Evolutionary conservation across 2,888 invertebrate species (phyloP).

Genomic region (Heteromurus nitidus): DNA sequence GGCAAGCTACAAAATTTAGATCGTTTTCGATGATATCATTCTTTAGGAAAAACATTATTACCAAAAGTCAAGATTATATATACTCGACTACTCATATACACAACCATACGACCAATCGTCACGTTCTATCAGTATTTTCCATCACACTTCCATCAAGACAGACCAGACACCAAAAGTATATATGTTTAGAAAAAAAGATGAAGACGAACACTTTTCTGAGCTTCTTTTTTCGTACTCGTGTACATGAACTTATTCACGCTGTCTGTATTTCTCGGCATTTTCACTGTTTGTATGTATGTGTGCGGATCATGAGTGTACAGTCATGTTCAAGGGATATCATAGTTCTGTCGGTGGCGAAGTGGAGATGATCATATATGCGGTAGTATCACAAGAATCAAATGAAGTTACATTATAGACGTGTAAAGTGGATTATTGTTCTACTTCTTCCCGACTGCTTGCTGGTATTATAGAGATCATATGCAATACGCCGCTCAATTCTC

Average conservation of each 20-base stretch:
- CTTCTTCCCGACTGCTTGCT: constrained; percentile 13
- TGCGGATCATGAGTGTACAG: neutral
- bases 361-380: constrained; percentile 10
- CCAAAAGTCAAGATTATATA: constrained; percentile 29
- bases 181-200: neutral
- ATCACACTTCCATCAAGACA: constrained; percentile 24
- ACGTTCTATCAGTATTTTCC: constrained; percentile 56
- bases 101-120: constrained; percentile 49
- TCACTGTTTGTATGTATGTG: neutral
- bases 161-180: neutral
- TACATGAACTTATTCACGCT: neutral
- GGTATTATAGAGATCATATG: neutral
- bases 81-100: constrained; percentile 21
- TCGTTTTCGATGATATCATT: constrained; percentile 27
- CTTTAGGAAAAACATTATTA: constrained; percentile 13
- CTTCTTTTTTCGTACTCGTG: neutral
- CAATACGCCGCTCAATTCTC: too few relatives aligned
- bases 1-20: constrained; percentile 48
- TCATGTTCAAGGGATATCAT: too few relatives aligned
- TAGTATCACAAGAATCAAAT: constrained; percentile 28
- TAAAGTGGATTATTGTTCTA: constrained; percentile 44
- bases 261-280: too few relatives aligned
- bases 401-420: constrained; percentile 37
- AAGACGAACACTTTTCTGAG: neutral
- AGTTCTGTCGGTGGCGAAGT: neutral